Percentiles rank a stretch among this genome's conserved stretches.
These are phyloP conservation scores for Acutogordius australiensis DNA, from an alignment of 2,888 invertebrate genomes.

Conservation along the genomic window DNA sequence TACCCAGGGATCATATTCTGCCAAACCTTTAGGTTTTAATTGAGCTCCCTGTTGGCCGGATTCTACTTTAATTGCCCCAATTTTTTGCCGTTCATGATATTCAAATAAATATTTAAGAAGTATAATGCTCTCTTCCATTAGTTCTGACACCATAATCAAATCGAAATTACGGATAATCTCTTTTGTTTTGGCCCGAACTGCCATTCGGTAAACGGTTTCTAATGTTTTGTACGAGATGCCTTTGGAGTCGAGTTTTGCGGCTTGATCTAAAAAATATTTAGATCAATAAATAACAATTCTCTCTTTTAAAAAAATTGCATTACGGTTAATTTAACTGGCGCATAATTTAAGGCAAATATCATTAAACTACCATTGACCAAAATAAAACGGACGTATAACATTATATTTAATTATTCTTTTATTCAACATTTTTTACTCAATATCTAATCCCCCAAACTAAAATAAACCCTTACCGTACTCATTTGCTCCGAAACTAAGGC, in stretches of 20 bases:
- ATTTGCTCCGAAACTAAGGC: neutral
- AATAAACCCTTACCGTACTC: no score
- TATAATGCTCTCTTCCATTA: conserved; percentile 3
- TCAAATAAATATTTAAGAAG: neutral
- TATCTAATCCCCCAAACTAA: no score
- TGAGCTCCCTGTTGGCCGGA: neutral
- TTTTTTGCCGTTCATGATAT: neutral
- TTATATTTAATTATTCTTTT: no score
- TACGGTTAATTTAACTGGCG: no score
- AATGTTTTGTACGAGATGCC: neutral
- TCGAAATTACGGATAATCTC: neutral
- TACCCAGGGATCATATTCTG: neutral
- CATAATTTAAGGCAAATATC: no score
- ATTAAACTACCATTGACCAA: no score
- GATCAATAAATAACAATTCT: no score
- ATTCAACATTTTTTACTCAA: no score
- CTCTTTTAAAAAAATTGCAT: no score
- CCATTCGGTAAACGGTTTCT: neutral
- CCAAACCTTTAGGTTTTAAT: neutral
- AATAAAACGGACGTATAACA: no score
- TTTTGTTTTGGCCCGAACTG: neutral
- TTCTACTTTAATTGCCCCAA: no score
- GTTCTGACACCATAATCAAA: neutral
- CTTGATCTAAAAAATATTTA: no score
- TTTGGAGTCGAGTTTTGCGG: neutral